These are phyloP conservation scores for Spialia ferax DNA, from an alignment of 2,888 invertebrate species.

Conservation along the genomic window DNA sequence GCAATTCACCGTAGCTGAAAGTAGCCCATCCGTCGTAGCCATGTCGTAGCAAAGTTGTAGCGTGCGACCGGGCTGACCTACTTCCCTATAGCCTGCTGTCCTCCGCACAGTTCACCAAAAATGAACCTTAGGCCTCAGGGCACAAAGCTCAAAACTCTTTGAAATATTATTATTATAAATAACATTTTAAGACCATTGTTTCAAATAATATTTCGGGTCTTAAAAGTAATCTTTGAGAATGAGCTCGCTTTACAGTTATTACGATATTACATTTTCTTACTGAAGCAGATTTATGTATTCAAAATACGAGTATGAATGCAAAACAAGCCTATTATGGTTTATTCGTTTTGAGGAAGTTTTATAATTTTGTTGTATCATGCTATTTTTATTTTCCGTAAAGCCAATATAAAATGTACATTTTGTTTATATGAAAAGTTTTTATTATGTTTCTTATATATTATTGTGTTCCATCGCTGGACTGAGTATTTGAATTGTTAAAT, in stretches of 20 bases:
- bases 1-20: conserved; percentile 24
- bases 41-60: conserved; percentile 23
- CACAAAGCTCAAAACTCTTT: neutral
- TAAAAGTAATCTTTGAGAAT: conserved; percentile 13
- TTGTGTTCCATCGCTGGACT: neutral
- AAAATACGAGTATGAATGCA: neutral
- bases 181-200: conserved; percentile 33
- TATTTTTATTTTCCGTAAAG: no score
- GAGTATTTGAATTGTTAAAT: neutral
- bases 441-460: neutral
- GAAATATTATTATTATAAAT: conserved; percentile 24
- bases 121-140: neutral
- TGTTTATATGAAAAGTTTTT: neutral
- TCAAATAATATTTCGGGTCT: conserved; percentile 29
- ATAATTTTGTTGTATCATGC: neutral
- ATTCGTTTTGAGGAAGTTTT: neutral
- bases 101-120: conserved; percentile 1
- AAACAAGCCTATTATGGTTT: neutral
- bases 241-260: neutral
- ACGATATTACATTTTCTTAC: conserved; percentile 23
- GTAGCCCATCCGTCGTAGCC: conserved; percentile 28
- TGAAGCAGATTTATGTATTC: conserved; percentile 10
- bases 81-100: conserved; percentile 6
- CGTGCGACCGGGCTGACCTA: conserved; percentile 31
- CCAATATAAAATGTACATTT: neutral